Evolutionary conservation across 2,888 invertebrate species (phyloP), one percentile per base, ranked within the genome.

Genomic region (Merodon equestris): DNA sequence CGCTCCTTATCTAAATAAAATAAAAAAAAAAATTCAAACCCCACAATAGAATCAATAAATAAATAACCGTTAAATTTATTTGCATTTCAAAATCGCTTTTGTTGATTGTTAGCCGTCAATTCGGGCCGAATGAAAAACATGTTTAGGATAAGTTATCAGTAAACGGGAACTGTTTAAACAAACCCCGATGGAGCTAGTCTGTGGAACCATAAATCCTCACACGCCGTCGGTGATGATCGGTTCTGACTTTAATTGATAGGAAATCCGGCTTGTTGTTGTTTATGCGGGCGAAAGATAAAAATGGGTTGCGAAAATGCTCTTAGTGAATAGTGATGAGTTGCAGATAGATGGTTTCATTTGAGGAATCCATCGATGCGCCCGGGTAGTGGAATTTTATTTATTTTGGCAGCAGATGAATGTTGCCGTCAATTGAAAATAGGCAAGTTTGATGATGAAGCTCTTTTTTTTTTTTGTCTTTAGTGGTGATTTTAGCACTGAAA

Each of bases 1-100:
- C 73, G 17, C 38, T 70, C 38, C 51, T 70, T 13, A 7, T 60
- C 47, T 38, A 48, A n/a, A 27, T 19, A 18, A 53, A 68, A 70
- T 60, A 70, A 58, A 3, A 5, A 40, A 3, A n/a, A 7, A 40
- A 5, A 40, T 10, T n/a, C 10, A 9, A 2, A 40, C 9, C 40
- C 9, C 1, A n/a, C n/a, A 3, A 9, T 40, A 3, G 27, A 40
- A 40, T 40, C 10, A 40, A 40, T 40, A 40, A 40, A 40, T 9
- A 40, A 3, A 40, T 40, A 40, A n/a, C 15, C 9, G 45, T 45
- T 45, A 15, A 14, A 13, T 45, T 45, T 45, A 45, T 14, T 45
- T 45, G 45, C 45, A 45, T 1, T 15, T 45, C 4, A 4, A 45
- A 13, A 42, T 42, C n/a, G 7, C 0, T 42, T 12, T 13, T 7